Evolutionary conservation across 2,888 invertebrate species (phyloP).

Genomic region (Tenthredo scrophulariae): DNA sequence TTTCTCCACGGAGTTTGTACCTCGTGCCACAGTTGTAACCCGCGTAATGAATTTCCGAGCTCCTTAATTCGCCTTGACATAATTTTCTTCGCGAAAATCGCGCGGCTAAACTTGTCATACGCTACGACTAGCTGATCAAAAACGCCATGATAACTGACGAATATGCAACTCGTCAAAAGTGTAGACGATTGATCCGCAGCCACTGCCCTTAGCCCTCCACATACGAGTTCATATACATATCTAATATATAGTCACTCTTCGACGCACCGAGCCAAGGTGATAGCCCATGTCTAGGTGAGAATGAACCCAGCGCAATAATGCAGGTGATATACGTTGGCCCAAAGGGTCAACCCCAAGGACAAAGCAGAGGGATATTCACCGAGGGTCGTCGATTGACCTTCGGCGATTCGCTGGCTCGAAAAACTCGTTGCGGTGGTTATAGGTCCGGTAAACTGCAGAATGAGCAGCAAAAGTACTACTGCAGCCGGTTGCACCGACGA

Average conservation of each 20-base stretch:
- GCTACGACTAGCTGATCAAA: too few species aligned
- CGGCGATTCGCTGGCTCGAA: constrained; percentile 10
- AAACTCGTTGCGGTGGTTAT: not conserved
- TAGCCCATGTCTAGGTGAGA: constrained; percentile 32
- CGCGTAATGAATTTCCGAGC: too few species aligned
- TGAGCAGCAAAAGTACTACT: not conserved
- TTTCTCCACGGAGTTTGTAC: too few species aligned
- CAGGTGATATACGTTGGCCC: constrained; percentile 34
- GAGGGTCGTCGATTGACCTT: constrained; percentile 37
- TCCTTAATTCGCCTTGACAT: too few species aligned
- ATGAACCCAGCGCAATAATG: constrained; percentile 44
- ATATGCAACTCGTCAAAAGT: too few species aligned
- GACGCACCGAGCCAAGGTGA: constrained; percentile 37
- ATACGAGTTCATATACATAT: not conserved
- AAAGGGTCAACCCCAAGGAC: constrained; percentile 50
- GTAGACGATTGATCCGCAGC: too few species aligned
- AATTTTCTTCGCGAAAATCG: too few species aligned
- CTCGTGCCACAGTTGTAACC: too few species aligned
- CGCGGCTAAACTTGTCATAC: too few species aligned
- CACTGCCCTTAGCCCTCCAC: not conserved
- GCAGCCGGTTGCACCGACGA: not conserved
- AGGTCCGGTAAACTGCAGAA: constrained; percentile 22
- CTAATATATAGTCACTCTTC: constrained; percentile 38
- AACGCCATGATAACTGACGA: too few species aligned
- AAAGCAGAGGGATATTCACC: constrained; percentile 22